phyloP scores from a whole-genome alignment of 2,113 vertebrate genomes.

The Carettochelys insculpta region DNA sequence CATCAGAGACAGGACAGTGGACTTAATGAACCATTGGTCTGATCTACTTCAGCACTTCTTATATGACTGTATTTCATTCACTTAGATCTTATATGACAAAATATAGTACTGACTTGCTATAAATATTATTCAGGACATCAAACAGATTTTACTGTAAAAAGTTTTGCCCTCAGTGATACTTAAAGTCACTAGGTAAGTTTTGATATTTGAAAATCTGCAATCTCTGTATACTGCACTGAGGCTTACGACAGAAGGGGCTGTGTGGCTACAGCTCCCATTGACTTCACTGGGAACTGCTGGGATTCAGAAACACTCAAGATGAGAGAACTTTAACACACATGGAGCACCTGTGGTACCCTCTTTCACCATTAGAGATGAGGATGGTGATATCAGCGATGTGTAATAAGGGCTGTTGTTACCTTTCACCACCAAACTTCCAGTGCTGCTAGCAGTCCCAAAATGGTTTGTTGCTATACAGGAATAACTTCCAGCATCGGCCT shows the following conservation, averaged over 20 bases:
- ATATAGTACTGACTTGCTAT: neutral
- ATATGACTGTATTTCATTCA: neutral
- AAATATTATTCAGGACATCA: neutral
- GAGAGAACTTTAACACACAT: neutral
- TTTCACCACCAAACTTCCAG: constrained; percentile 91
- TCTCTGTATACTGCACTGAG: neutral
- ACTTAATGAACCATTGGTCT: accelerated
- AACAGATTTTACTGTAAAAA: neutral
- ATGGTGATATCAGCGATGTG: accelerated
- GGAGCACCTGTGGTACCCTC: neutral
- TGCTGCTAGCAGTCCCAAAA: constrained; percentile 93
- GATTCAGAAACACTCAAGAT: neutral
- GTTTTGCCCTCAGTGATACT: neutral
- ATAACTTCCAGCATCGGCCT: constrained; percentile 88
- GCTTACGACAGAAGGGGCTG: neutral
- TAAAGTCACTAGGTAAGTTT: neutral
- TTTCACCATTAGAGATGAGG: neutral
- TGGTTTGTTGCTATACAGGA: constrained; percentile 93
- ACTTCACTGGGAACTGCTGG: neutral
- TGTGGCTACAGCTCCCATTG: neutral
- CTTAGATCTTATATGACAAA: accelerated
- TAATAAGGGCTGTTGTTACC: constrained; percentile 72
- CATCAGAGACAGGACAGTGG: neutral
- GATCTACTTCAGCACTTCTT: neutral
- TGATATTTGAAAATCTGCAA: neutral